Conservation (phyloP, 2,797 vertebrate genomes). For the Nyctalus aviator region DNA sequence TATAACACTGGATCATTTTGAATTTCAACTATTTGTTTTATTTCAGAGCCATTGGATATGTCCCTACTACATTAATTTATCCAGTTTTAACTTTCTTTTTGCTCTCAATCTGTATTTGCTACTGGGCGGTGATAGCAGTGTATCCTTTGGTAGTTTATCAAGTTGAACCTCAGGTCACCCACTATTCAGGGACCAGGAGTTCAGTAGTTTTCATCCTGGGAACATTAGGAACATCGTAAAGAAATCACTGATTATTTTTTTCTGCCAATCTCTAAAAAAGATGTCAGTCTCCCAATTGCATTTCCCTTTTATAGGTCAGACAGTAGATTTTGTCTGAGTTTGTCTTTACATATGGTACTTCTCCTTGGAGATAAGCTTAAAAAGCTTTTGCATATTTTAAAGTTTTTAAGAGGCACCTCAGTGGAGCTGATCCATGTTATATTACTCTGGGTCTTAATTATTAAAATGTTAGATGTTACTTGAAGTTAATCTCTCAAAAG, state of each 20-base stretch:
- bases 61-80: constrained; percentile 95
- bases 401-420: neutral
- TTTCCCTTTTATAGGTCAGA: neutral
- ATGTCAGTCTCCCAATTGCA: neutral
- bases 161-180: neutral
- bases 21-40: constrained; percentile 73
- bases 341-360: neutral
- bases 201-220: neutral
- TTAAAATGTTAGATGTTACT: neutral
- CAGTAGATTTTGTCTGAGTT: constrained; percentile 4
- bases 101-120: constrained; percentile 94
- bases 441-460: neutral
- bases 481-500: neutral
- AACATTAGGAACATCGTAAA: neutral
- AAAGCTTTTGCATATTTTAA: neutral
- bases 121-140: constrained; percentile 96
- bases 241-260: neutral
- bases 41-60: constrained; percentile 93
- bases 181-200: neutral
- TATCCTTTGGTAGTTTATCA: constrained; percentile 91
- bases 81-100: constrained; percentile 96
- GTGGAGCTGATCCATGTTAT: neutral
- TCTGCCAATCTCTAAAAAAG: neutral
- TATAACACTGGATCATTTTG: constrained; percentile 14
- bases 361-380: neutral